Evolutionary conservation across 1,140 invertebrate genomes (phyloP), one percentile per base, ranked within the genome.

Genomic region (Bombus superbus): DNA sequence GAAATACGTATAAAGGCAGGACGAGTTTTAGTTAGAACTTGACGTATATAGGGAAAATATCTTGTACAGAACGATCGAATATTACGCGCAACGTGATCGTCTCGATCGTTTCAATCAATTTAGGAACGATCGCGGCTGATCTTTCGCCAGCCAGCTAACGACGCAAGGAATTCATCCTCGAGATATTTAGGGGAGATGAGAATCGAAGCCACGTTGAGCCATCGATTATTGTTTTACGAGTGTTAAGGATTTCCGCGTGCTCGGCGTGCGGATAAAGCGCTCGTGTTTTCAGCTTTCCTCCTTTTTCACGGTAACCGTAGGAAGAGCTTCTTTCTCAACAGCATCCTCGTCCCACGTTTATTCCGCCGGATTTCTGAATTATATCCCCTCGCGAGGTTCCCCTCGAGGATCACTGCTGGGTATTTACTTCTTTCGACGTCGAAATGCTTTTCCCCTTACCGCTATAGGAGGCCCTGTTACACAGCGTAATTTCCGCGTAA

Each of bases 191-290:
- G 40, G 42, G 15, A 83, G 62, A 82, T 73, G n/a, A 11, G 62
- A 66, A 76, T 77, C 57, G 47, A 83, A 66, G 32, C 73, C 42
- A 25, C 25, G 53, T 59, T 76, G 81, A 82, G 81, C 72, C 72
- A 35, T 77, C 81, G 73, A 83, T 83, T 83, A 83, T 83, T 83
- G 81, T 83, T 83, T 83, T 83, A 83, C 73, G 81, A 83, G 57
- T 72, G 38, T 81, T 40, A 72, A 47, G 47, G 71, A 42, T 74
- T 82, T 44, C 47, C 69, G 53, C 44, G 81, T 83, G 59, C 62
- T 62, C 73, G 35, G 44, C 44, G n/a, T 66, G 18, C 72, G 64
- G 32, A 83, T 83, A 82, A 82, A 72, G 42, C 28, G 47, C 62
- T 64, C 28, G 11, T 25, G 47, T 75, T 75, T 22, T 9, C n/a